phyloP scores from a whole-genome alignment of 2,113 vertebrate species.

The Mobula birostris region DNA sequence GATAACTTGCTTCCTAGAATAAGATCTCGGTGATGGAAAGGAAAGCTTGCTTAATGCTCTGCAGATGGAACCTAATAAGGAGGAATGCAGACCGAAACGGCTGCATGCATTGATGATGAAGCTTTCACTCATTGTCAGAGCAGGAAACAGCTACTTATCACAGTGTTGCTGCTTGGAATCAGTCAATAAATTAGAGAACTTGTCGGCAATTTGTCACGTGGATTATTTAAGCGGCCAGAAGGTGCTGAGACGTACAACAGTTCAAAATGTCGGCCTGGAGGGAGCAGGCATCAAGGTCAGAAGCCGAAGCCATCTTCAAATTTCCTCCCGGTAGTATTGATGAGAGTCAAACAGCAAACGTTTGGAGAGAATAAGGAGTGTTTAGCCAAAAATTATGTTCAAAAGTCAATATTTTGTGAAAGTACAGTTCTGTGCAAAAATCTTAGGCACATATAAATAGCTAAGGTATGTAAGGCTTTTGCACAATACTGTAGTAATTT shows the following conservation, averaged over 20 bases:
- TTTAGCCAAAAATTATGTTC: background rate
- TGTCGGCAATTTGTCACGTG: slow-evolving; percentile 29
- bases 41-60: background rate
- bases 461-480: no score
- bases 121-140: slow-evolving; percentile 23
- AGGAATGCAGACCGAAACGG: background rate
- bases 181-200: slow-evolving; percentile 28
- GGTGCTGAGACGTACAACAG: background rate
- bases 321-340: background rate
- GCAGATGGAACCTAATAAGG: background rate
- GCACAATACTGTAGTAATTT: no score
- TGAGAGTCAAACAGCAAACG: background rate
- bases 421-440: background rate
- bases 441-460: no score
- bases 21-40: background rate
- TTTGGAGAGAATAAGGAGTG: background rate
- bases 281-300: background rate
- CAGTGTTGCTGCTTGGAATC: slow-evolving; percentile 19
- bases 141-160: slow-evolving; percentile 29
- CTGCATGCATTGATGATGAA: slow-evolving; percentile 6
- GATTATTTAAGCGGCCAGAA: background rate
- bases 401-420: background rate
- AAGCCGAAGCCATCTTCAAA: background rate
- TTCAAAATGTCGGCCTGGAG: background rate
- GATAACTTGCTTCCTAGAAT: background rate